A percentile compares a stretch with the other conserved stretches of the same genome.
Conservation (phyloP, 2,888 invertebrate genomes). For the Perdita meconis region DNA sequence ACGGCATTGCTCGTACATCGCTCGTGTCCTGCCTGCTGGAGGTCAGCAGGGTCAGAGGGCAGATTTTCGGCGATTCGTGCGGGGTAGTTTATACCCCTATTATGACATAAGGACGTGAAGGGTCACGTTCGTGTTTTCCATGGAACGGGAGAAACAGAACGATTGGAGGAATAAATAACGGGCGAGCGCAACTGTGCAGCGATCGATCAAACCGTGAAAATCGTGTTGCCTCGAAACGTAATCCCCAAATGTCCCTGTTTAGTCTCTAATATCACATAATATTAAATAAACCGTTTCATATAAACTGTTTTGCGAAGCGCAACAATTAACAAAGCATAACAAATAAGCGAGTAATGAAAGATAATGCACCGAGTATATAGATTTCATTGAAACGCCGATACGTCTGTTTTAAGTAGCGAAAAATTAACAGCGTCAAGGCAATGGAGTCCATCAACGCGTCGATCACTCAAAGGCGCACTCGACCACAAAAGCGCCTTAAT, state of each 20-base stretch:
- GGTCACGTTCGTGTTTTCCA: slow-evolving; percentile 46
- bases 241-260: too few relatives aligned
- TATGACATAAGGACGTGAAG: slow-evolving; percentile 63
- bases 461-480: slow-evolving; percentile 13
- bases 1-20: slow-evolving; percentile 76
- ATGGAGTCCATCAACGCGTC: slow-evolving; percentile 17
- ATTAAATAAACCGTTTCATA: too few relatives aligned
- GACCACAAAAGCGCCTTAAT: slow-evolving; percentile 47
- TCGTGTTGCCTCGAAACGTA: not conserved
- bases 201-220: not conserved
- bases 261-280: too few relatives aligned
- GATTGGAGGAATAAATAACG: slow-evolving; percentile 21
- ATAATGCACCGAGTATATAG: too few relatives aligned
- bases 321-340: not conserved
- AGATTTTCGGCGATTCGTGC: slow-evolving; percentile 62
- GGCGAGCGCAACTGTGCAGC: slow-evolving; percentile 3
- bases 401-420: not conserved
- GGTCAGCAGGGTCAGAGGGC: slow-evolving; percentile 74
- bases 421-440: slow-evolving; percentile 16
- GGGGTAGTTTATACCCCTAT: slow-evolving; percentile 71
- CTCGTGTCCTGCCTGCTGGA: slow-evolving; percentile 69
- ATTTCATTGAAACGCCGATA: not conserved
- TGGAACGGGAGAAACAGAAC: slow-evolving; percentile 16
- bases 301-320: too few relatives aligned
- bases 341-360: not conserved